Evolutionary conservation across 2,888 invertebrate genomes (phyloP), one percentile per base, ranked within the genome.

Genomic region (Cylindroiulus punctatus): DNA sequence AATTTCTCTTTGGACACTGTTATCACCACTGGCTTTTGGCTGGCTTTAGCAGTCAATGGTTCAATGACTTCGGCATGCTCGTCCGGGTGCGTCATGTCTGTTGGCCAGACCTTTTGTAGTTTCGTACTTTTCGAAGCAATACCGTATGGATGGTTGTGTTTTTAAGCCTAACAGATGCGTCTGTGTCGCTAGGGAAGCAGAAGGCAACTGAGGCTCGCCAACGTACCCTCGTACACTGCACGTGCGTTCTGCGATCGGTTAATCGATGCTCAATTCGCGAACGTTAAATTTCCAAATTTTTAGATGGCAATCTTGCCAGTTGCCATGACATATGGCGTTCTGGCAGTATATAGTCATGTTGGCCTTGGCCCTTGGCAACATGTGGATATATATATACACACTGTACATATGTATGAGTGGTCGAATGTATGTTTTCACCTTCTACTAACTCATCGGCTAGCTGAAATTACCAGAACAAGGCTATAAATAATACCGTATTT

Each of bases 151-250:
- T n/a, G n/a, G n/a, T n/a, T n/a, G 2, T 14, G 12, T 76, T 30
- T 26, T 76, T 76, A 76, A 30, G 76, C 76, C 76, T 76, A 76
- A 76, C 30, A 30, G 30, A 17, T 30, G 76, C 76, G 76, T 76
- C 26, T 76, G 30, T 17, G 0, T 30, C 7, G 8, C 76, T 26
- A 26, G 76, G 76, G 26, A 30, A 76, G 76, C 76, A 30, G 76
- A 76, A 30, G 14, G 76, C 26, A 14, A 76, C 30, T 76, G 76
- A 76, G 76, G 76, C 26, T 12, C 14, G 1, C 57, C n/a, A 52
- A n/a, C 57, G 22, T 57, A 57, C 22, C 10, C 30, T 26, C 30
- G 44, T 44, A 44, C 44, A 26, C 17, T 30, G 14, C 76, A 76
- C 76, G 76, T 76, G 76, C 76, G 3, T 76, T 30, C n/a, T n/a